Evolutionary conservation across 92 coral and sea anemone genomes (phyloP), one percentile per base, ranked within the genome.

Genomic region (Bergia sp.): DNA sequence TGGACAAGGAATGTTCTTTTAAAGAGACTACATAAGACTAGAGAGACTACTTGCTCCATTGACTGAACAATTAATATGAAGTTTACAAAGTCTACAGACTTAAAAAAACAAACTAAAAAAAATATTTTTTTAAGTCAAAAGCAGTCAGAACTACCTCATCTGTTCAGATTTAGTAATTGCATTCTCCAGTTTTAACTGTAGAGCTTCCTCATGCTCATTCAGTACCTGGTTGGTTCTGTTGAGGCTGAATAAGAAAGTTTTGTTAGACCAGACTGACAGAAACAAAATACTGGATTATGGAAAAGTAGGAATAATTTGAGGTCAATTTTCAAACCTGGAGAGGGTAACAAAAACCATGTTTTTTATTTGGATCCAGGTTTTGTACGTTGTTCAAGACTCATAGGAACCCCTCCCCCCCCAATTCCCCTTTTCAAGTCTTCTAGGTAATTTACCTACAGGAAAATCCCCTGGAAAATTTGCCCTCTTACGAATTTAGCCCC

Each of bases 171-270:
- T 85, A 38, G 69, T 55, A 49, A 92, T 82, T n/a, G 85, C 82
- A 79, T 67, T 92, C 23, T 93, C 98, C 73, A 88, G 80, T 81
- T 97, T 97, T 69, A 58, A 90, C 81, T 90, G 89, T 53, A 97
- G 85, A 11, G 95, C 93, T 89, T 95, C 97, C 86, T 95, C 99
- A 23, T 97, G 99, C 77, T 97, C 96, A 47, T 93, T 93, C 23
- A 97, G 94, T 42, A 97, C 91, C 67, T 82, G 71, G 49, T 92
- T 93, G 12, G 98, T 95, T 88, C 94, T 92, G 86, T 93, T 97
- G 87, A 95, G 86, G 80, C 99, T 96, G 80, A 53, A 65, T 20
- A 21, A 50, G 82, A 50, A 53, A 71, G n/a, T 42, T 21, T 18
- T 38, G 6, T 50, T 18, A 78, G 65, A 1, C 84, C 13, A 37